phyloP scores from a whole-genome alignment of 1,140 invertebrate species.

The Diorhabda carinulata region DNA sequence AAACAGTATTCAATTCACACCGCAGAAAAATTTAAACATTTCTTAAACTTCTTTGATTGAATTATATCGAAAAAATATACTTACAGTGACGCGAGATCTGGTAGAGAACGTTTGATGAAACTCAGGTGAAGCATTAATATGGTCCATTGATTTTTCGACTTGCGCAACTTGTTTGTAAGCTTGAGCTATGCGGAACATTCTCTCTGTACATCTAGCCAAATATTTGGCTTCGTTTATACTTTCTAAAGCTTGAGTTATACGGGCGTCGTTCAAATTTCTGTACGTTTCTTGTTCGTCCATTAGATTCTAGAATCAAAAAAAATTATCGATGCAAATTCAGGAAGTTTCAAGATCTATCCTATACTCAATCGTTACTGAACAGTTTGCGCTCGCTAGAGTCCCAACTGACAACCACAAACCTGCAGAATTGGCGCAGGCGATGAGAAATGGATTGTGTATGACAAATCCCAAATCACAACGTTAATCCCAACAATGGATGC shows the following conservation, averaged over 20 bases:
- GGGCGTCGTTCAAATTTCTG: slow-evolving; percentile 13
- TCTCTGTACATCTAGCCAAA: slow-evolving; percentile 24
- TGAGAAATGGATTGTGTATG: no score
- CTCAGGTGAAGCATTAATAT: background rate
- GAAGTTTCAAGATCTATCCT: no score
- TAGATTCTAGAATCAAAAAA: slow-evolving; percentile 11
- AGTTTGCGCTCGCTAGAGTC: no score
- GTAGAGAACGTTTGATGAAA: slow-evolving; percentile 11
- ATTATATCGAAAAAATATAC: background rate
- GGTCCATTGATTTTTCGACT: slow-evolving; percentile 8
- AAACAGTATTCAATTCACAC: no score
- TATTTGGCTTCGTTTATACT: slow-evolving; percentile 22
- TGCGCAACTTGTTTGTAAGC: slow-evolving; percentile 19
- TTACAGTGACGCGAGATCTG: slow-evolving; percentile 13
- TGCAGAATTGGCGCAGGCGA: no score
- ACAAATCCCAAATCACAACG: no score
- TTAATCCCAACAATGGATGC: no score
- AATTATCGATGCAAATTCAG: background rate
- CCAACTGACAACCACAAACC: no score
- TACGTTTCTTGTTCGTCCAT: slow-evolving; percentile 18
- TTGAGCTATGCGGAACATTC: slow-evolving; percentile 22
- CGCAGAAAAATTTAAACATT: no score
- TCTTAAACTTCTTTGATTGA: no score
- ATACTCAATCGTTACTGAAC: no score
- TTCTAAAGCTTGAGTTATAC: slow-evolving; percentile 22